These are phyloP conservation scores for Drosophila kanapiae DNA, from an alignment of 1,140 invertebrate species.

Conservation along the genomic window DNA sequence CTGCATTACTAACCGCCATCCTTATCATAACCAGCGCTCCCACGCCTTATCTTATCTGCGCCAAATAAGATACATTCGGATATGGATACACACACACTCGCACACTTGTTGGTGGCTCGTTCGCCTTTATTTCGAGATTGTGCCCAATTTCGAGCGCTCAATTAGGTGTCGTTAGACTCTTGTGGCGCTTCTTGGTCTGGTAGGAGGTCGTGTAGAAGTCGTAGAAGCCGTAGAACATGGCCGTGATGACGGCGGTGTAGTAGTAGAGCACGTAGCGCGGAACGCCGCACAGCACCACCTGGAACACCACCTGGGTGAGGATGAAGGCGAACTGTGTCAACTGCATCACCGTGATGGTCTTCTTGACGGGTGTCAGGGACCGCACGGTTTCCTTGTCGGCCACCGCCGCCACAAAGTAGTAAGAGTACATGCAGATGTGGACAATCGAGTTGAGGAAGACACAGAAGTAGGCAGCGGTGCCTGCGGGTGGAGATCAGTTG, in stretches of 20 bases:
- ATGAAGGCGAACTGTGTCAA: conserved; percentile 89
- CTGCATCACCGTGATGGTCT: conserved; percentile 85
- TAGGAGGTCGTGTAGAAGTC: conserved; percentile 89
- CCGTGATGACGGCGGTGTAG: conserved; percentile 87
- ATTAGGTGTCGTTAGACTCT: conserved; percentile 14
- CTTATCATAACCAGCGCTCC: conserved; percentile 11
- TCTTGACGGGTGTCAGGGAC: conserved; percentile 77
- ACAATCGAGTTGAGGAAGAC: conserved; percentile 92
- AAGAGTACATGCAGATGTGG: conserved; percentile 92
- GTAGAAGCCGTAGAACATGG: conserved; percentile 90
- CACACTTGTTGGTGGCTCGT: conserved; percentile 21
- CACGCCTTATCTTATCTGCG: conserved; percentile 43
- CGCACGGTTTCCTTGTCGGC: conserved; percentile 86
- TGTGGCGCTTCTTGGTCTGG: conserved; percentile 21
- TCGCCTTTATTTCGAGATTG: conserved; percentile 18
- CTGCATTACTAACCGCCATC: conserved; percentile 13
- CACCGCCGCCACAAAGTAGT: conserved; percentile 92
- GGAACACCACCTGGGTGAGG: conserved; percentile 85
- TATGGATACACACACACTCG: conserved; percentile 10
- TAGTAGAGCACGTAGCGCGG: conserved; percentile 82
- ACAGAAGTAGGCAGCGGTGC: conserved; percentile 91
- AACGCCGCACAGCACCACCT: conserved; percentile 37
- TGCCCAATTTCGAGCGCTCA: conserved; percentile 18
- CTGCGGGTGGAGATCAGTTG: conserved; percentile 76
- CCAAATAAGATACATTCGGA: conserved; percentile 35